Evolutionary conservation across 1,140 invertebrate species (phyloP), one percentile per base, ranked within the genome.

Genomic region (Drosophila arizonae): DNA sequence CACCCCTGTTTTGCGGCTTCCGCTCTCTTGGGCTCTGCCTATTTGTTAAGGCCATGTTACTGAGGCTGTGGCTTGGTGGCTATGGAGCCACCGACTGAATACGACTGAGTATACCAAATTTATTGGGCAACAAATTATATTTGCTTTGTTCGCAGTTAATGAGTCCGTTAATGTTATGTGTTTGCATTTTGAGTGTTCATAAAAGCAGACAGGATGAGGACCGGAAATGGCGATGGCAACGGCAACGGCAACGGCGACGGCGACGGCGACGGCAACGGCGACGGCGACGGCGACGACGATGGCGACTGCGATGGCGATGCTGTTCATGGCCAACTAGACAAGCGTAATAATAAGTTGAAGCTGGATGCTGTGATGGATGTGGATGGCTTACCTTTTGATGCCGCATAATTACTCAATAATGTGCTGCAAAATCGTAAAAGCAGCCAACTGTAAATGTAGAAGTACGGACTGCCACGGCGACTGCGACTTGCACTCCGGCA

Each of bases 91-190:
- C 17, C 17, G 17, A 17, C 17, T 17, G 17, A 17, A 17, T 17
- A 13, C 36, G 60, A 64, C 48, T 61, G 72, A 65, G 72, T 73
- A 76, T 64, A 79, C 52, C 48, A 24, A 82, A 81, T 87, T 87
- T 87, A 87, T 88, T 87, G 80, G 84, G 55, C 84, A 88, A 87
- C 84, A 87, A 87, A 87, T 87, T 87, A 87, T 87, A 87, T 88
- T 86, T 86, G 79, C 76, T 87, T 87, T 87, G 84, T 88, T 80
- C 77, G 55, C 79, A 80, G 79, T 87, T 87, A 87, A 87, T 87
- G 84, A 87, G 79, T 82, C 79, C 70, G 84, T 87, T 87, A 87
- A 88, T 86, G 84, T 88, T 82, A 86, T 87, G 82, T 88, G 84
- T 84, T 75, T 72, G 79, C 77, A 81, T 86, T 88, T 86, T 87